Base-by-base conservation (phyloP, 2,113 vertebrate species). In the Choloepus hoffmanni region DNA sequence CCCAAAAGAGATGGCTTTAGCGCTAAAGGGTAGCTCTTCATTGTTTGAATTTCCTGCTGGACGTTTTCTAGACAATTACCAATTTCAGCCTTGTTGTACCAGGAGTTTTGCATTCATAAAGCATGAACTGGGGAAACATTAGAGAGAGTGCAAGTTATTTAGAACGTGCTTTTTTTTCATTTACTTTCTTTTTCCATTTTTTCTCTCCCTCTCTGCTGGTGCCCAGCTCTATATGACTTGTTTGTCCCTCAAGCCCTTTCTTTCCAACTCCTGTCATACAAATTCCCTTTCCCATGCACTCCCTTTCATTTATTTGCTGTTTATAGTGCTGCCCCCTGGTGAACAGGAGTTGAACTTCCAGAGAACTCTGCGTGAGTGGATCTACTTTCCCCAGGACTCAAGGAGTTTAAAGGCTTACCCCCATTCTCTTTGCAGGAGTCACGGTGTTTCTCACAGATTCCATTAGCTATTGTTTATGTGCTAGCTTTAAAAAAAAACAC, bases 321-420 rank as follows among this genome's bases (percentile, higher is more conserved):
- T 45, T 36, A 19, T 9, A 15, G 50, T 97, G 91, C 94, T 96
- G 89, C 95, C 85, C 90, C 84, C 96, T 97, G 94, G 95, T 62
- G 96, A 89, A 24, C 48, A 30, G 72, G 76, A 84, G 23, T n/a
- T 45, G 28, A 10, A 72, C 12, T 62, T 53, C 53, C 7, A 10
- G 67, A 43, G 72, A 70, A 36, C 58, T 48, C 19, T 12, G 74
- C 43, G 30, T 26, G 23, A 18, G 5, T 0, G 7, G 33, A 43
- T 40, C n/a, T 5, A 0, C 6, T 58, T 30, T 55, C 30, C 62
- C 24, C 12, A 62, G 58, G 45, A 89, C 26, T n/a, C 26, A 16
- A 72, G 13, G 55, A 76, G 28, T 55, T 23, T 60, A 12, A 43
- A 58, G n/a, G 43, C 21, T 89, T 65, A 7, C 30, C 18, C 33